These are phyloP conservation scores for Drosophila tsacasi DNA, from an alignment of 1,140 invertebrate species.

Conservation along the genomic window DNA sequence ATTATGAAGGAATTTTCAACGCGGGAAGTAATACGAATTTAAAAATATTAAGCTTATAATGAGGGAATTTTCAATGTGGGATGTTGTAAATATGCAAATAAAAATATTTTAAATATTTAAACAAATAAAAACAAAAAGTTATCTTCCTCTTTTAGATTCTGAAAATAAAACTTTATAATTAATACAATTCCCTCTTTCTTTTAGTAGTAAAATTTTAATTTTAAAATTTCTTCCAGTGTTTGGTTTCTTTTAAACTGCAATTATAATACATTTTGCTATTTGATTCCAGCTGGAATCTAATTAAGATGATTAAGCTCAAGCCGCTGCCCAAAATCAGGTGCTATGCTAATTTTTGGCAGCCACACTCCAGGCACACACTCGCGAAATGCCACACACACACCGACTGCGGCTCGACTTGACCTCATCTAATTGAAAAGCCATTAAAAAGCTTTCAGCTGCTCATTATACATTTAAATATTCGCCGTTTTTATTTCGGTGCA, in stretches of 20 bases:
- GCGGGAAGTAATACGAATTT: not conserved
- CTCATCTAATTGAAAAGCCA: constrained; percentile 82
- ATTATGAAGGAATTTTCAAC: not conserved
- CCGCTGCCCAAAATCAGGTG: constrained; percentile 32
- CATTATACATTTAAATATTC: constrained; percentile 83
- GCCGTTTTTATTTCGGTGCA: constrained; percentile 64
- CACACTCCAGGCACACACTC: constrained; percentile 7
- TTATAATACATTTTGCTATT: constrained; percentile 14
- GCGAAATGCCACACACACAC: not conserved
- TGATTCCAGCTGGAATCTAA: constrained; percentile 23
- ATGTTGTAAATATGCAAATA: not conserved
- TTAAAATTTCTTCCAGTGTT: not conserved
- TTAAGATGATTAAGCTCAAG: constrained; percentile 26
- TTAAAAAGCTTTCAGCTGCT: constrained; percentile 83
- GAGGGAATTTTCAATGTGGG: not conserved
- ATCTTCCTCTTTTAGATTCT: not conserved
- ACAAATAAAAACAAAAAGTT: too few species aligned
- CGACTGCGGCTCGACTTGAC: constrained; percentile 49
- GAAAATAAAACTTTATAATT: not conserved
- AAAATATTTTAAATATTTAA: too few species aligned
- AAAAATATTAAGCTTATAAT: too few species aligned
- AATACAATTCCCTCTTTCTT: not conserved
- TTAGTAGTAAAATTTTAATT: not conserved
- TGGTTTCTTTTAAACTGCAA: constrained; percentile 12
- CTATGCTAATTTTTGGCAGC: constrained; percentile 34